phyloP scores from a whole-genome alignment of 2,888 invertebrate genomes.

The Corbicula japonica region DNA sequence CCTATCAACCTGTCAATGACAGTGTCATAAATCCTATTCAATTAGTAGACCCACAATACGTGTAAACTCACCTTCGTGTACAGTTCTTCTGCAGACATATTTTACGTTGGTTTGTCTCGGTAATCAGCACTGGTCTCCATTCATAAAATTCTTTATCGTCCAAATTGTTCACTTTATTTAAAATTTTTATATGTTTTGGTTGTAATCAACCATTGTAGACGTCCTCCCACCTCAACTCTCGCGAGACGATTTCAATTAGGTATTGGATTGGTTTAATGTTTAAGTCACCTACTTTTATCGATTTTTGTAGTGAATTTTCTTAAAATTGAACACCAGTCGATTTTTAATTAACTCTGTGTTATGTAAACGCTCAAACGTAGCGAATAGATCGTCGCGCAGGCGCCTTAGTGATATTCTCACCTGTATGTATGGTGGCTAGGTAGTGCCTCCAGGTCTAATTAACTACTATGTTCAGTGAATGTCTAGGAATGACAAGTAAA shows the following conservation, averaged over 20 bases:
- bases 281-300: not conserved
- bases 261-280: slow-evolving; percentile 19
- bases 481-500: no score
- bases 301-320: not conserved
- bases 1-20: not conserved
- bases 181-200: slow-evolving; percentile 5
- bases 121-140: not conserved
- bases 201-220: slow-evolving; percentile 45
- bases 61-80: slow-evolving; percentile 69
- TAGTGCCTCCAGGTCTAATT: no score
- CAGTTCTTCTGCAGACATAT: slow-evolving; percentile 69
- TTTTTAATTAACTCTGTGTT: not conserved
- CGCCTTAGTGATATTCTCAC: no score
- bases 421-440: no score
- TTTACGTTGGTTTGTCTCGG: not conserved
- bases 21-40: not conserved
- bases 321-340: slow-evolving; percentile 10
- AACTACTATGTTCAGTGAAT: no score
- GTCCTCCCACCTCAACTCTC: slow-evolving; percentile 65
- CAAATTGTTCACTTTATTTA: not conserved
- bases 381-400: no score
- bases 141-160: not conserved
- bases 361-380: no score
- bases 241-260: slow-evolving; percentile 52
- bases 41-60: not conserved